Evolutionary conservation across 2,113 vertebrate genomes (phyloP), one percentile per base, ranked within the genome.

Genomic region (Heloderma charlesbogerti): DNA sequence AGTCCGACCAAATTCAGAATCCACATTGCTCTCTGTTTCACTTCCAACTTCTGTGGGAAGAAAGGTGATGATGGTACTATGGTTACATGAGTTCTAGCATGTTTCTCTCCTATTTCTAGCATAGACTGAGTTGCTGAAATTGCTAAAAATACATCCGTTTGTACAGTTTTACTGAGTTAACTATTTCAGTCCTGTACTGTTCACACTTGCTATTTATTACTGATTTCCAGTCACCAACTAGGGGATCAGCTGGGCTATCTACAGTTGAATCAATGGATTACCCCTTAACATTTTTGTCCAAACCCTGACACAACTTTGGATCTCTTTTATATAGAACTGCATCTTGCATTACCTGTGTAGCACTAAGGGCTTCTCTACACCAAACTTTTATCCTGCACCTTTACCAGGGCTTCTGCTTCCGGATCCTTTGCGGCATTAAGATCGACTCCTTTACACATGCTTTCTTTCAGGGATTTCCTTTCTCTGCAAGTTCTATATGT

Each of bases 1-100:
- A 91, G 97, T 95, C n/a, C 98, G 97, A 9, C 98, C 97, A 95
- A 98, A 98, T 82, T 99, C 99, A 20, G 98, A 98, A 94, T 99
- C 98, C 96, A 98, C 97, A 1, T 97, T 98, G 94, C 98, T 98
- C 91, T 98, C 98, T 0, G 98, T 98, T 96, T 99, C 99, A 37
- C 98, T 99, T 80, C 98, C 98, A 66, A 97, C 98, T 92, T 99
- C 99, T 99, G 90, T 72, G 81, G 95, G 94, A 69, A 22, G 89
- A 78, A 92, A 94, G 69, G 48, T 20, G 5, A 80, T n/a, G 37
- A 37, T 60, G 74, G 67, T 81, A 79, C 54, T 37, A n/a, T 66
- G 15, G 51, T 85, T 57, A 48, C 51, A 54, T 80, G 37, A 15
- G 8, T 4, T 66, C 37, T 63, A 74, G 1, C 4, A 18, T n/a